Evolutionary conservation across 2,888 invertebrate species (phyloP), one percentile per base, ranked within the genome.

Genomic region (Pyrocoelia pectoralis): DNA sequence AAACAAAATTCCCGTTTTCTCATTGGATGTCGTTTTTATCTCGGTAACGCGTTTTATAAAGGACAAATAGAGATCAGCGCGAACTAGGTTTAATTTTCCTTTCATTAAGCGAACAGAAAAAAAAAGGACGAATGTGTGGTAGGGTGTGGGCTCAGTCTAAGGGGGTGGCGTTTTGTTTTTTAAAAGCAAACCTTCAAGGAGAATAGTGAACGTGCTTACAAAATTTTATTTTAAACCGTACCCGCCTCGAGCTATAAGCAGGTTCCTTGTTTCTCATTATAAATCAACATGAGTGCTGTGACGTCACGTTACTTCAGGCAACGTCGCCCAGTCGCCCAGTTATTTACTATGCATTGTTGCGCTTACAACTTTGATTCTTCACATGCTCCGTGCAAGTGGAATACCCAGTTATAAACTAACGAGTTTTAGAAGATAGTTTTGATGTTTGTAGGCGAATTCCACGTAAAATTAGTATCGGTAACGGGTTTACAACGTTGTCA

Each of bases 241-340:
- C 59, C 53, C 59, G 46, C 43, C 59, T 53, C 24, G 46, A 59
- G 19, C 46, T 10, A 14, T 19, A 70, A 72, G 73, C 77, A 78
- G 77, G 77, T 79, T 75, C 74, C 75, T 76, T 78, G 77, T 80
- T 80, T 79, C 80, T 79, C 79, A 77, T 79, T 80, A 79, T 80
- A 80, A 80, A 80, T 80, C 79, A 80, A 79, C 78, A 78, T 76
- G 78, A 78, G 77, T 74, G 74, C 68, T 65, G 71, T 79, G 79
- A 80, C 80, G 79, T 80, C 78, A 79, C 66, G 68, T 55, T 64
- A 67, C 59, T 68, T 67, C 51, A 64, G 78, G 78, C 79, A 78
- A 79, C 78, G 73, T 66, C 72, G 79, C 73, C 69, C 74, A 74
- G 68, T 71, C 62, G 73, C 46, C 73, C 76, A 73, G 65, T 62